Percentiles rank a stretch among this genome's conserved stretches.
phyloP scores from a whole-genome alignment of 1,140 invertebrate species.

The Leptinotarsa lineolata region DNA sequence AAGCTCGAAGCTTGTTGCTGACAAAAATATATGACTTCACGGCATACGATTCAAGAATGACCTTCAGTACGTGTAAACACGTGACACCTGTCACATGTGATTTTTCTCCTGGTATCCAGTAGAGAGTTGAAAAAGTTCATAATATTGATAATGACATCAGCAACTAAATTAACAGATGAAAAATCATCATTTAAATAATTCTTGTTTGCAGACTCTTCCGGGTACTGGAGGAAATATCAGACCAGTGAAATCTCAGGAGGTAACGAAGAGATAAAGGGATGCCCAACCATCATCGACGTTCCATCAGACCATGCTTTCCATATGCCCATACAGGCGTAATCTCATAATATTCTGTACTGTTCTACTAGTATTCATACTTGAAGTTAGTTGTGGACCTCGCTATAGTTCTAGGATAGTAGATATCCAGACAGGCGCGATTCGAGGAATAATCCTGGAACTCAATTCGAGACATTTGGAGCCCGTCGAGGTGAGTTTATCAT shows the following conservation, averaged over 20 bases:
- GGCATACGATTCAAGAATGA: too few relatives aligned
- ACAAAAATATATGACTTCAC: too few relatives aligned
- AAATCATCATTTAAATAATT: too few relatives aligned
- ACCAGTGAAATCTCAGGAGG: neutral
- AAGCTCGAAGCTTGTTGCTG: too few relatives aligned
- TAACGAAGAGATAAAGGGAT: conserved; percentile 15
- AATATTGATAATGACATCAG: too few relatives aligned
- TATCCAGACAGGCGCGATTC: conserved; percentile 68
- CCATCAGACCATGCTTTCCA: conserved; percentile 26
- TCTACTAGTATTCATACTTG: neutral
- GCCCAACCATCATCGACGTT: conserved; percentile 8
- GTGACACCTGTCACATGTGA: too few relatives aligned
- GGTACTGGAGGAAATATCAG: too few relatives aligned
- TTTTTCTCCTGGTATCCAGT: too few relatives aligned
- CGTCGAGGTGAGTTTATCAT: conserved; percentile 65
- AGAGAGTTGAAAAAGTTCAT: too few relatives aligned
- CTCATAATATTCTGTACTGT: neutral
- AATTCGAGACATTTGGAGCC: conserved; percentile 76
- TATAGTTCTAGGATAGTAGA: conserved; percentile 69
- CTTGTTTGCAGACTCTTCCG: too few relatives aligned
- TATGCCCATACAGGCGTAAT: conserved; percentile 16
- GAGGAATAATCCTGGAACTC: conserved; percentile 74
- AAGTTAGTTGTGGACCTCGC: conserved; percentile 51
- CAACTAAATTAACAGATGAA: too few relatives aligned
- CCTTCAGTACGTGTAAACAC: too few relatives aligned